Evolutionary conservation across 2,113 vertebrate genomes (phyloP).

Genomic region (Macrotis lagotis): DNA sequence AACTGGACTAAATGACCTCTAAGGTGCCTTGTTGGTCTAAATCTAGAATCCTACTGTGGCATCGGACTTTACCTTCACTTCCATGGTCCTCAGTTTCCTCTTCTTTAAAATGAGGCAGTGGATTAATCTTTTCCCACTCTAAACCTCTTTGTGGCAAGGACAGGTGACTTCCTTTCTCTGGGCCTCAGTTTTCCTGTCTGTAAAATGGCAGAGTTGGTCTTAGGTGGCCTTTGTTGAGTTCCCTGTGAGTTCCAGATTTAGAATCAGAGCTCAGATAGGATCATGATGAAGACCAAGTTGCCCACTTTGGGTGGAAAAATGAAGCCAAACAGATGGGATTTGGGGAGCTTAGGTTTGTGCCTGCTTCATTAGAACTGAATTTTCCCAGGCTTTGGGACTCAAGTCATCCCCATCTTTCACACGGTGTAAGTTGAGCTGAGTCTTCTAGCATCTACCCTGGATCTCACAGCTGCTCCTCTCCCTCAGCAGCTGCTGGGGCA

Average conservation of each 20-base stretch:
- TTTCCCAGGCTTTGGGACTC: not conserved
- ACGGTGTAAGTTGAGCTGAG: not conserved
- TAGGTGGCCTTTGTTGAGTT: too few relatives aligned
- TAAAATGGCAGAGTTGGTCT: too few relatives aligned
- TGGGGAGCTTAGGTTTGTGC: not conserved
- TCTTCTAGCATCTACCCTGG: not conserved
- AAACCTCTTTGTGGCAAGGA: too few relatives aligned
- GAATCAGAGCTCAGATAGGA: not conserved
- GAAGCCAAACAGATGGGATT: too few relatives aligned
- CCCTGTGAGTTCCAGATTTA: not conserved
- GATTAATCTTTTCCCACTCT: not conserved
- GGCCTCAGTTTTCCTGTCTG: too few relatives aligned
- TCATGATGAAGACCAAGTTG: too few relatives aligned
- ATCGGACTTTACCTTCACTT: too few relatives aligned
- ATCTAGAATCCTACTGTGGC: not conserved
- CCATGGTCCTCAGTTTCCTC: not conserved
- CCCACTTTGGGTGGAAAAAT: not conserved
- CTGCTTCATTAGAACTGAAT: not conserved
- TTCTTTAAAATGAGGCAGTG: not conserved
- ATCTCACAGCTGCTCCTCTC: not conserved
- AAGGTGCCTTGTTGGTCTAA: not conserved
- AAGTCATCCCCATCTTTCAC: not conserved
- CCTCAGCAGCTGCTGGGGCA: not conserved
- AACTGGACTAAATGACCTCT: too few relatives aligned
- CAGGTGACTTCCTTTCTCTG: too few relatives aligned